Evolutionary conservation across 2,888 invertebrate genomes (phyloP).

Genomic region (Netelia fuscicornis): DNA sequence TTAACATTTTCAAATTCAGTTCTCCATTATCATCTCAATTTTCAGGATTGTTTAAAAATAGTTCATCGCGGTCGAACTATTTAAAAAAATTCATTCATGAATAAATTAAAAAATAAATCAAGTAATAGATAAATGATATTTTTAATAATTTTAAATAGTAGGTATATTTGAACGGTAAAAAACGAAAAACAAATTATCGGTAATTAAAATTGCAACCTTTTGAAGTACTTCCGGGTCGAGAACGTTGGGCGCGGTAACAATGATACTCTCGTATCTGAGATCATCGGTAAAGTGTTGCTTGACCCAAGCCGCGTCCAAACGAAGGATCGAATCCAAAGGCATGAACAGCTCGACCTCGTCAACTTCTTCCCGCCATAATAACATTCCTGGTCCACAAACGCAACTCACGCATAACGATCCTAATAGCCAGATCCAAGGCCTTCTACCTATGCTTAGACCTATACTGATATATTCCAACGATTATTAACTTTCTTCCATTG

Average conservation of each 20-base stretch:
- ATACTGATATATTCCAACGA: conserved; percentile 72
- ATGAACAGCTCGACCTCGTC: conserved; percentile 82
- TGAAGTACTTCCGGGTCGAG: conserved; percentile 81
- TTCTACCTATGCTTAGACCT: conserved; percentile 78
- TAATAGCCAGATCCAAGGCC: conserved; percentile 80
- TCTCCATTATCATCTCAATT: neutral
- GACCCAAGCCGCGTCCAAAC: conserved; percentile 81
- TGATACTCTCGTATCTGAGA: conserved; percentile 82
- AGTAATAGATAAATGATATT: no score
- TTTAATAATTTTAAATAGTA: neutral
- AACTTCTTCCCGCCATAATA: conserved; percentile 81
- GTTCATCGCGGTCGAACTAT: no score
- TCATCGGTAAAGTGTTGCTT: conserved; percentile 82
- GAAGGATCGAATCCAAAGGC: conserved; percentile 79
- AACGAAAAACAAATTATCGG: conserved; percentile 26
- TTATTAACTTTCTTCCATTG: neutral
- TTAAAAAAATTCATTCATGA: no score
- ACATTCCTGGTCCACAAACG: conserved; percentile 79
- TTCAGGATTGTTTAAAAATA: no score
- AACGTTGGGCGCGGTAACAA: conserved; percentile 83
- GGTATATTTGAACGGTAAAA: conserved; percentile 18
- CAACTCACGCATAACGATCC: conserved; percentile 77
- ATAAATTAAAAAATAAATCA: no score
- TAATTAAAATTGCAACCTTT: conserved; percentile 73
- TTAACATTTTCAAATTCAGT: conserved; percentile 4